Evolutionary conservation across 2,797 vertebrate genomes (phyloP).

Genomic region (Anabas testudineus): DNA sequence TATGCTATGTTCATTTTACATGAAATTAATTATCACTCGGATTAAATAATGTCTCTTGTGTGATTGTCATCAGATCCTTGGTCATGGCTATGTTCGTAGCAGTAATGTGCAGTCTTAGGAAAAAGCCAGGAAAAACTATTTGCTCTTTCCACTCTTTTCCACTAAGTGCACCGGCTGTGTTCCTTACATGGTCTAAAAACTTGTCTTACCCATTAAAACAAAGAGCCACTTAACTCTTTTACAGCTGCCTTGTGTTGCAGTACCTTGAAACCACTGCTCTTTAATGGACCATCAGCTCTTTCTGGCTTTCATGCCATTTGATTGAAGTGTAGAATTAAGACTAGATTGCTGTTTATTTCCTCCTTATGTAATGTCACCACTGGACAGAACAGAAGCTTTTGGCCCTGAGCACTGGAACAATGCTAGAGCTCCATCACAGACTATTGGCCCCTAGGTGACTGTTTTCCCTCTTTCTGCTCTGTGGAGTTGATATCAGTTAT

Average conservation of each 20-base stretch:
- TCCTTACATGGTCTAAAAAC: constrained; percentile 40
- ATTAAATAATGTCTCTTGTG: constrained; percentile 17
- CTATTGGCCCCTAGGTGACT: constrained; percentile 65
- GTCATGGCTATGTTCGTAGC: constrained; percentile 28
- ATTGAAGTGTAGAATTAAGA: constrained; percentile 66
- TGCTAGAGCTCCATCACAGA: constrained; percentile 56
- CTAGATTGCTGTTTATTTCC: constrained; percentile 60
- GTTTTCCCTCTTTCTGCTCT: constrained; percentile 68
- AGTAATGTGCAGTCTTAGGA: constrained; percentile 28
- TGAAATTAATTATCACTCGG: neutral
- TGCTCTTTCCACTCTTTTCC: constrained; percentile 56
- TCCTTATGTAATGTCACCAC: constrained; percentile 67
- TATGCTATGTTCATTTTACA: neutral
- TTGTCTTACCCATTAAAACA: constrained; percentile 49
- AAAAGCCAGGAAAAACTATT: constrained; percentile 55
- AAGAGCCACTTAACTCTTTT: constrained; percentile 49
- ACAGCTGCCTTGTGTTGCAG: constrained; percentile 37
- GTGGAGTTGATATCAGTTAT: constrained; percentile 69
- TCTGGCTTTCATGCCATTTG: constrained; percentile 62
- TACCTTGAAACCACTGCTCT: constrained; percentile 53
- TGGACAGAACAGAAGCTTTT: constrained; percentile 60
- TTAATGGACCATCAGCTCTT: constrained; percentile 58
- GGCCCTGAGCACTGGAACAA: constrained; percentile 61
- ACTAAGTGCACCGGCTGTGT: constrained; percentile 39
- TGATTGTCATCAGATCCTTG: constrained; percentile 8